Evolutionary conservation across 2,888 invertebrate genomes (phyloP).

Genomic region (Lasioglossum zephyrum): DNA sequence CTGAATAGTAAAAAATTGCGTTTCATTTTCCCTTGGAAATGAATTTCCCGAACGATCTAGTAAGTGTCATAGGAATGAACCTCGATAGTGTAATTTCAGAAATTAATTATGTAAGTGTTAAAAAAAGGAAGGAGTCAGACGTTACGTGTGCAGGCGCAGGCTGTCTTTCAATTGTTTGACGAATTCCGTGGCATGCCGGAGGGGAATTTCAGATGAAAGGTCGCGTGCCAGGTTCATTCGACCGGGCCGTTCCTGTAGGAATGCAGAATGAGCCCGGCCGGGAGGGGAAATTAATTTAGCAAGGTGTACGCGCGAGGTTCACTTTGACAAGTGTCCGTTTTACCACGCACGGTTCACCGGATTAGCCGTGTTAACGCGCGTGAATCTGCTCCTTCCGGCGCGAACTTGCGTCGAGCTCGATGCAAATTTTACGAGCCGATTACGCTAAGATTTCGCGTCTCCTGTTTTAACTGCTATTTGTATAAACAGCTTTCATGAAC

Average conservation of each 20-base stretch:
- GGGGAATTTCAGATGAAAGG: slow-evolving; percentile 63
- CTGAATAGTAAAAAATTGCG: no score
- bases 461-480: neutral
- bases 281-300: slow-evolving; percentile 75
- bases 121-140: neutral
- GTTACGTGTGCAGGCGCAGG: neutral
- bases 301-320: slow-evolving; percentile 56
- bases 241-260: slow-evolving; percentile 59
- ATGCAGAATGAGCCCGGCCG: slow-evolving; percentile 73
- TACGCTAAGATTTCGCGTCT: slow-evolving; percentile 36
- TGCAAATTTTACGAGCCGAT: slow-evolving; percentile 57
- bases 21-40: no score
- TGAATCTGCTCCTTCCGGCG: slow-evolving; percentile 50
- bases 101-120: neutral
- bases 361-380: slow-evolving; percentile 57
- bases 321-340: slow-evolving; percentile 60
- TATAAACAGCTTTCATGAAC: neutral
- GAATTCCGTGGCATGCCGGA: slow-evolving; percentile 68
- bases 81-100: no score
- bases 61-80: no score
- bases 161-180: slow-evolving; percentile 57
- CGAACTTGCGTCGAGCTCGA: slow-evolving; percentile 31
- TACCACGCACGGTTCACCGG: slow-evolving; percentile 56
- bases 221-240: slow-evolving; percentile 35
- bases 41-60: no score